phyloP scores from a whole-genome alignment of 2,888 invertebrate genomes.

The Dimorphilus gyrociliatus region DNA sequence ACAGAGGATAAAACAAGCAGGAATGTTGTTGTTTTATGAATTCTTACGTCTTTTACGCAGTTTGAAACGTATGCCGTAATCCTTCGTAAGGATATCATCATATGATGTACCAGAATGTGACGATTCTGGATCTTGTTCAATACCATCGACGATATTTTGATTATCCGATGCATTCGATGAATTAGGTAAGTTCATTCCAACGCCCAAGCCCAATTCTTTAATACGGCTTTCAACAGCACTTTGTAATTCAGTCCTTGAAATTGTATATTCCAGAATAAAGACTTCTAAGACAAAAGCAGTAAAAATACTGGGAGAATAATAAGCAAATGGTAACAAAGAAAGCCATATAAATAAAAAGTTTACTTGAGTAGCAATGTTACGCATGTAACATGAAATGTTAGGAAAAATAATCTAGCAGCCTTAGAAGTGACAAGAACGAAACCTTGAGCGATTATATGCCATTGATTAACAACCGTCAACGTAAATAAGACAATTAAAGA shows the following conservation, averaged over 20 bases:
- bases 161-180: too few species aligned
- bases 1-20: not conserved
- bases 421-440: slow-evolving; percentile 35
- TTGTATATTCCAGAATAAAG: slow-evolving; percentile 39
- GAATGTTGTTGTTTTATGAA: too few species aligned
- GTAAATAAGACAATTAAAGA: slow-evolving; percentile 39
- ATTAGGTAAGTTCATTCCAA: too few species aligned
- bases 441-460: slow-evolving; percentile 40
- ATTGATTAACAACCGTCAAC: slow-evolving; percentile 42
- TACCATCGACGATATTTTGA: too few species aligned
- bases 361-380: slow-evolving; percentile 40
- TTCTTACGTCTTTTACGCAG: too few species aligned
- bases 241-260: slow-evolving; percentile 24
- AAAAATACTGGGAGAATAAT: slow-evolving; percentile 34
- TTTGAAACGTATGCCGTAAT: too few species aligned
- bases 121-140: too few species aligned
- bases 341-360: slow-evolving; percentile 6
- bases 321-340: not conserved
- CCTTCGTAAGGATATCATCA: too few species aligned
- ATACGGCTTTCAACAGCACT: slow-evolving; percentile 34
- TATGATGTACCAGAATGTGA: too few species aligned
- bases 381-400: slow-evolving; percentile 37
- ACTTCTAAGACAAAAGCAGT: slow-evolving; percentile 42
- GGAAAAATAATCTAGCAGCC: slow-evolving; percentile 37
- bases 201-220: slow-evolving; percentile 33